These are phyloP conservation scores for Solenopsis fugax DNA, from an alignment of 1,140 invertebrate species.

Conservation along the genomic window DNA sequence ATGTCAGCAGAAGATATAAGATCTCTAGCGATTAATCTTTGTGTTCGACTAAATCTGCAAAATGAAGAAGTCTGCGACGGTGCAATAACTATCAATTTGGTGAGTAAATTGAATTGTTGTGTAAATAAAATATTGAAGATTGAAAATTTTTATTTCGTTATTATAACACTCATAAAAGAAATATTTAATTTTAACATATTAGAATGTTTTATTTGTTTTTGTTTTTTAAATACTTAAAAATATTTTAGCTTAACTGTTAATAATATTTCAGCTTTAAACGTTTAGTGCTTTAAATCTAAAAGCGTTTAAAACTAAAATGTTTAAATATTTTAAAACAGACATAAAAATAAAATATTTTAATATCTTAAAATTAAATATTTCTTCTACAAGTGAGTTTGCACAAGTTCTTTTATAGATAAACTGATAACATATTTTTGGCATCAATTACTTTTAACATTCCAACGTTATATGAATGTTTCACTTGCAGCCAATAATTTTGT, in stretches of 20 bases:
- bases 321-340: no score
- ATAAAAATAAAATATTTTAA: no score
- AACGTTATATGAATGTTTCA: constrained; percentile 38
- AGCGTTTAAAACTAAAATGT: no score
- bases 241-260: no score
- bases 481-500: constrained; percentile 87
- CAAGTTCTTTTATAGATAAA: background rate
- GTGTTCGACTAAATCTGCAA: constrained; percentile 87
- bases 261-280: no score
- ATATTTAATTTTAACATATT: no score
- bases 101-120: constrained; percentile 78
- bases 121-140: constrained; percentile 12
- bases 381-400: background rate
- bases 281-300: no score
- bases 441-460: background rate
- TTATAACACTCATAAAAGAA: background rate
- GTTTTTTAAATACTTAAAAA: no score
- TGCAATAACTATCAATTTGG: constrained; percentile 87
- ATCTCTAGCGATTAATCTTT: constrained; percentile 85
- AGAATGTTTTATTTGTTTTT: no score
- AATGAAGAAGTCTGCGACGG: constrained; percentile 88
- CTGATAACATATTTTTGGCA: background rate
- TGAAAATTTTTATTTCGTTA: constrained; percentile 14
- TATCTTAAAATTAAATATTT: no score
- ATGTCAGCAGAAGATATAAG: constrained; percentile 81